Conservation (phyloP, 2,888 invertebrate genomes). For the Prosapia bicincta region DNA sequence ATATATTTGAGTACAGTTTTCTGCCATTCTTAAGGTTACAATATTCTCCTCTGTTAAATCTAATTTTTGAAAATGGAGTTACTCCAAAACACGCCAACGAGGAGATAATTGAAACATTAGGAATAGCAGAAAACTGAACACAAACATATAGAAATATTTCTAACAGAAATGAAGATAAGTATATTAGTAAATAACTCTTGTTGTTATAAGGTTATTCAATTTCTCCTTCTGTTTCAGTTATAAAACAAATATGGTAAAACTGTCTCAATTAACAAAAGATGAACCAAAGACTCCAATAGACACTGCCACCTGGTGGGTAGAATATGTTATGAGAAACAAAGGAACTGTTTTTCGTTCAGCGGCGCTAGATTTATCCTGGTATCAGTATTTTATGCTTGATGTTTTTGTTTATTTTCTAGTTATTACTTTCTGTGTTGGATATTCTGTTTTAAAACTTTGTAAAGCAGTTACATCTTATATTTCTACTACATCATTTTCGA, state of each 20-base stretch:
- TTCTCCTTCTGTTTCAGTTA: conserved; percentile 25
- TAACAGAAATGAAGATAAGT: no score
- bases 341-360: conserved; percentile 15
- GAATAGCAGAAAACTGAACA: no score
- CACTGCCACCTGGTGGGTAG: conserved; percentile 19
- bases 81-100: no score
- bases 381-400: conserved; percentile 12
- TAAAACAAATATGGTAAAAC: conserved; percentile 13
- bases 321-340: conserved; percentile 23
- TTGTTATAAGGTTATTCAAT: no score
- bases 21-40: no score
- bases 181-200: no score
- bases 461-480: neutral
- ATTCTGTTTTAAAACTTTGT: neutral
- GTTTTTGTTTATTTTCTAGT: conserved; percentile 1
- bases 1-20: no score
- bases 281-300: conserved; percentile 14
- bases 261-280: conserved; percentile 14
- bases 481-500: neutral
- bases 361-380: conserved; percentile 12
- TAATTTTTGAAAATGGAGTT: no score
- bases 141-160: no score
- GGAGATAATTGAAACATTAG: no score
- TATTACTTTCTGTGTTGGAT: neutral
- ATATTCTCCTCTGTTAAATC: no score